These are phyloP conservation scores for Phalacrocorax carbo DNA, from an alignment of 2,113 vertebrate species.

Conservation along the genomic window DNA sequence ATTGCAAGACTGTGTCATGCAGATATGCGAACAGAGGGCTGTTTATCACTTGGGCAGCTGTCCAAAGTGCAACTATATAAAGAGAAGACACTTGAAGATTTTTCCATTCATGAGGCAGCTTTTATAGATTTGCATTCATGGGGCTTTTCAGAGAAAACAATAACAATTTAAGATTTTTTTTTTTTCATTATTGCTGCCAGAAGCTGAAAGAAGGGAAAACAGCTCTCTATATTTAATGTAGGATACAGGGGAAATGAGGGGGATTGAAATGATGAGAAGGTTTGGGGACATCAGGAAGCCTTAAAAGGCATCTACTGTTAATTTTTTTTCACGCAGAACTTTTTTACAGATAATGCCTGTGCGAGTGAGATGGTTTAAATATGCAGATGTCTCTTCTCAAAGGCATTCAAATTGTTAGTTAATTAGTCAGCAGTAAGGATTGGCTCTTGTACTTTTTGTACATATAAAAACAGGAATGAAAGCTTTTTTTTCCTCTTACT, in stretches of 20 bases:
- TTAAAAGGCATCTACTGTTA: conserved; percentile 53
- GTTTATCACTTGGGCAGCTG: conserved; percentile 63
- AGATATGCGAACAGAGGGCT: conserved; percentile 22
- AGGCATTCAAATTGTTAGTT: conserved; percentile 61
- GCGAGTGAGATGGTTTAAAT: conserved; percentile 43
- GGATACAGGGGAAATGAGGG: conserved; percentile 16
- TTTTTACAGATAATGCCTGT: conserved; percentile 47
- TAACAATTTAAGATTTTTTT: conserved; percentile 54
- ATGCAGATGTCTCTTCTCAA: conserved; percentile 47
- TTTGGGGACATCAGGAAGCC: background rate
- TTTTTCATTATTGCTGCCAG: conserved; percentile 43
- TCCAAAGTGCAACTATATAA: conserved; percentile 33
- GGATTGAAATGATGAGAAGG: conserved; percentile 36
- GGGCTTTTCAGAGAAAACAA: conserved; percentile 63
- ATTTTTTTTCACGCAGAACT: conserved; percentile 46
- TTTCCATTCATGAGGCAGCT: conserved; percentile 50
- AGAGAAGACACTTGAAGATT: conserved; percentile 51
- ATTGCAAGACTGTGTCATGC: conserved; percentile 53
- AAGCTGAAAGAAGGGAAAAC: conserved; percentile 45
- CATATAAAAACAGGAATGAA: conserved; percentile 25
- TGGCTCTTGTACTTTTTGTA: background rate
- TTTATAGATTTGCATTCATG: conserved; percentile 54
- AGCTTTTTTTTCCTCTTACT: background rate
- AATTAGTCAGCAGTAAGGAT: conserved; percentile 52
- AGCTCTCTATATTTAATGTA: conserved; percentile 39